Evolutionary conservation across 2,888 invertebrate genomes (phyloP).

Genomic region (Apoda limacodes): DNA sequence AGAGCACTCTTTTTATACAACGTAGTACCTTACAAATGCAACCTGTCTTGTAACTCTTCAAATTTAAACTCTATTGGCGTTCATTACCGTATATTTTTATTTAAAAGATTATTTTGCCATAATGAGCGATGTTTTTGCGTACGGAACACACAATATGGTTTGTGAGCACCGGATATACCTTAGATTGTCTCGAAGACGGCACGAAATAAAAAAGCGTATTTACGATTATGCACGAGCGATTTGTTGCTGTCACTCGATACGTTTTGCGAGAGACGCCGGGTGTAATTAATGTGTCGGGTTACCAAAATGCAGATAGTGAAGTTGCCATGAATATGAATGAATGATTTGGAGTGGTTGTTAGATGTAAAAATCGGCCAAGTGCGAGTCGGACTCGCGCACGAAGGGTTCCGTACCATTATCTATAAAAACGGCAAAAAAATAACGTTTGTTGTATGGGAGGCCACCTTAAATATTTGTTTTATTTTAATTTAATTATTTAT

Average conservation of each 20-base stretch:
- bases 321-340: too few species aligned
- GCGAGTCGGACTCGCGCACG: too few species aligned
- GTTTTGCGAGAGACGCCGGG: slow-evolving; percentile 36
- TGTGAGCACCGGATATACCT: slow-evolving; percentile 56
- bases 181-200: slow-evolving; percentile 42
- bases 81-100: slow-evolving; percentile 28
- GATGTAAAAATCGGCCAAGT: too few species aligned
- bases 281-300: slow-evolving; percentile 57
- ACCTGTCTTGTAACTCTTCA: slow-evolving; percentile 24
- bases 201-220: slow-evolving; percentile 51
- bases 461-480: too few species aligned
- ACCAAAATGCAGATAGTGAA: too few species aligned
- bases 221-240: slow-evolving; percentile 65
- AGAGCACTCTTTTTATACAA: slow-evolving; percentile 49
- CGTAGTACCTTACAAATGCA: slow-evolving; percentile 58
- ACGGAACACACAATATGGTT: slow-evolving; percentile 51
- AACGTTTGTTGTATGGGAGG: too few species aligned
- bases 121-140: slow-evolving; percentile 51
- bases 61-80: slow-evolving; percentile 30
- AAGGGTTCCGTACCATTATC: too few species aligned
- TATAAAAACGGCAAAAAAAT: too few species aligned
- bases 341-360: too few species aligned
- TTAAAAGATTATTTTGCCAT: slow-evolving; percentile 28
- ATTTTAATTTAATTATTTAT: too few species aligned
- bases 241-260: slow-evolving; percentile 60